phyloP scores from a whole-genome alignment of 1,140 invertebrate genomes.

The Cydia amplana region DNA sequence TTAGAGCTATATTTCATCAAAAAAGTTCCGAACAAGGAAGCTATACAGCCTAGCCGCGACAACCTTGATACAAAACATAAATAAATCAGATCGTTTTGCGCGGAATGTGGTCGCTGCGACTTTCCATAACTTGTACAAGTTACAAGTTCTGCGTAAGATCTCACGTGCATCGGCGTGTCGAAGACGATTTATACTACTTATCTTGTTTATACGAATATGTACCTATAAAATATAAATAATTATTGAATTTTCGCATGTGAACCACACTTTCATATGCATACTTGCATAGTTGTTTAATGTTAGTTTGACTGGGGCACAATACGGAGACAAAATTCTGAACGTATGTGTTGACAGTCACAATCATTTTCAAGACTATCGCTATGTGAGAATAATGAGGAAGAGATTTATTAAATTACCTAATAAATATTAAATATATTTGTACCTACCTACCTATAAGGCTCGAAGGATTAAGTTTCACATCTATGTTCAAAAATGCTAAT shows the following conservation, averaged over 20 bases:
- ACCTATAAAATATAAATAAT: background rate
- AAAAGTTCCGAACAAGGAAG: conserved; percentile 15
- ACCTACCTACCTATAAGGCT: no score
- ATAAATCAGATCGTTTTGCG: conserved; percentile 48
- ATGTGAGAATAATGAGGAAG: no score
- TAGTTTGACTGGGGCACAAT: background rate
- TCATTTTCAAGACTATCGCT: no score
- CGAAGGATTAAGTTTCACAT: no score
- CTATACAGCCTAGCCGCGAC: conserved; percentile 14
- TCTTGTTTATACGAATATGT: background rate
- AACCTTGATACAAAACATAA: conserved; percentile 34
- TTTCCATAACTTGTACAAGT: conserved; percentile 47
- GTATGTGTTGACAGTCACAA: background rate
- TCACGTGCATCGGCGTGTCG: background rate
- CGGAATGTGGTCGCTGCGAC: conserved; percentile 57
- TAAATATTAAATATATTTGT: no score
- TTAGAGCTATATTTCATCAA: background rate
- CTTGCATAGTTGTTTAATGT: background rate
- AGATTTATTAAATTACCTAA: no score
- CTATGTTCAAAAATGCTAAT: no score
- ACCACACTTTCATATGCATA: background rate
- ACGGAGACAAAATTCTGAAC: no score
- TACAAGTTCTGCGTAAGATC: background rate
- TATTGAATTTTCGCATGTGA: background rate
- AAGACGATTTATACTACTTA: background rate